Evolutionary conservation across 2,113 vertebrate species (phyloP), one percentile per base, ranked within the genome.

Genomic region (Pterophyllum scalare): DNA sequence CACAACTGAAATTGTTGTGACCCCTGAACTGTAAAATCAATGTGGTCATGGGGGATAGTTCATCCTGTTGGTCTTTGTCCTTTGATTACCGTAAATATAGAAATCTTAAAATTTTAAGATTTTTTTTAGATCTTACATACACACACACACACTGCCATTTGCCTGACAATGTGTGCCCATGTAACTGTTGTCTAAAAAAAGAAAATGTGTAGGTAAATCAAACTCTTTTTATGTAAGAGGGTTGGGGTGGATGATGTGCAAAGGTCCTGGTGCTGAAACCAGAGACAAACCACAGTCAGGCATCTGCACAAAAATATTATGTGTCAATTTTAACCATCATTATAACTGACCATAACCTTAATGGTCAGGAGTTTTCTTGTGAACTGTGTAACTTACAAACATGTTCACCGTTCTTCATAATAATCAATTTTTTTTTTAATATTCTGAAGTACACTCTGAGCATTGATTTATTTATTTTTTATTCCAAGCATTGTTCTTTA

Each of bases 1-100:
- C 77, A 38, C 40, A 46, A 49, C 76, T 87, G n/a, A 60, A 75
- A 52, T 80, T 57, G 38, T 77, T 57, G 38, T 77, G 57, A 62
- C 61, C 22, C 19, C 65, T 52, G 35, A 85, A 72, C 60, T 52
- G 60, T 75, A 52, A 81, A 79, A 75, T 67, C 22, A 15, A 8
- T 60, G 20, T 43, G 72, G 80, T 46, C 59, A 60, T 59, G 59
- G 70, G 7, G 46, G 72, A 56, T 31, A 15, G 38, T 61, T 54
- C 46, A 40, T 40, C 19, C 4, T 65, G 61, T 22, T 65, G 20
- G 10, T 22, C 22, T 65, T 40, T 65, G 20, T 40, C 35, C 35
- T 65, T 24, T 65, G 61, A 40, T 40, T 65, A 40, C 35, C n/a
- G 40, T 65, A 15, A 40, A 22, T 20, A 7, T n/a, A 40, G 61